Evolutionary conservation across 2,888 invertebrate genomes (phyloP), one percentile per base, ranked within the genome.

Genomic region (Hypsopygia costalis): DNA sequence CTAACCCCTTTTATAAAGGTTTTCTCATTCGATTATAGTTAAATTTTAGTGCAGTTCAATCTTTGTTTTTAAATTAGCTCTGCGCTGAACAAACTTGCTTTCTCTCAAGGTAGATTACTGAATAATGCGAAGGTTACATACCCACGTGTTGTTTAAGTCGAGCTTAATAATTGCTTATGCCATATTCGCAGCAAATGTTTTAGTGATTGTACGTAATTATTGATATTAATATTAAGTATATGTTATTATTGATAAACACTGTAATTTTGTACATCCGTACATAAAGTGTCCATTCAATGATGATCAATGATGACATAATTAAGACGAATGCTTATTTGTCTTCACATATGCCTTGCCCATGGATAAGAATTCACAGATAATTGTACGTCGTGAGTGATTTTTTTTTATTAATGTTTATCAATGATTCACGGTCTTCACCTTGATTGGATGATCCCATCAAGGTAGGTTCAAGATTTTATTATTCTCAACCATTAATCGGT

Each of bases 401-500:
- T 69, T 65, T 68, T 56, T 49, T 41, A 46, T 47, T 41, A 47
- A 53, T 50, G 45, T 44, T 58, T 49, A 51, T 46, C 48, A 54
- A 61, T 69, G 69, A 75, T 70, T 77, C 72, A 77, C 52, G 62
- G 58, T 45, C 55, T 53, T 62, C 59, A 66, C 68, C 68, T 70
- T 70, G 64, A 69, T 69, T 55, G 47, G 62, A 63, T 67, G 61
- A 64, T 61, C 61, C 52, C 42, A 46, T 51, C 64, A 74, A 78
- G 76, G 81, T 69, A 33, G 43, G 43, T 51, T 46, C 39, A 46
- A 43, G 30, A 34, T 42, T 41, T 40, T 30, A 39, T 41, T 34
- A 37, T 35, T 30, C 38, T 33, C 33, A 33, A 27, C 2, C 12
- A 25, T 27, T 10, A 42, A 28, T 7, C 11, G 21, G 30, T 22